A percentile compares a stretch with the other conserved stretches of the same genome.
Evolutionary conservation across 2,113 vertebrate species (phyloP).

Genomic region (Suncus etruscus): DNA sequence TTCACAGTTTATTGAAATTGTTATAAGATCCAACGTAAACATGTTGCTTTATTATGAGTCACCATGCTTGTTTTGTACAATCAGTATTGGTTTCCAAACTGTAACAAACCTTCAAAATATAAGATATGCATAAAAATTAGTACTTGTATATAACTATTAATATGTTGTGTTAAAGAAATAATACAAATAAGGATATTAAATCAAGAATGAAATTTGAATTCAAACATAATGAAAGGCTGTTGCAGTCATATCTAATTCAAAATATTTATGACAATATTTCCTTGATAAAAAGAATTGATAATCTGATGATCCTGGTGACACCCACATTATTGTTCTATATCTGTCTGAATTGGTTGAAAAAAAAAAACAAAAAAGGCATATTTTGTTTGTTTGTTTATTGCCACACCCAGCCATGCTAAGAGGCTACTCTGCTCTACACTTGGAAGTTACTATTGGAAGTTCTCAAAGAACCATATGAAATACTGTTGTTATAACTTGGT

Average conservation of each 20-base stretch:
- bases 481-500: too few species aligned
- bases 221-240: neutral
- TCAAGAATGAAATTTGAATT: constrained; percentile 28
- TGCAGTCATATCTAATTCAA: neutral
- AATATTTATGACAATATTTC: neutral
- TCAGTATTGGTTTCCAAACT: neutral
- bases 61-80: constrained; percentile 26
- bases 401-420: too few species aligned
- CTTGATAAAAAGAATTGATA: neutral
- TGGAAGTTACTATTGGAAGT: too few species aligned
- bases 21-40: neutral
- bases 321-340: too few species aligned
- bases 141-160: neutral
- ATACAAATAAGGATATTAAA: neutral
- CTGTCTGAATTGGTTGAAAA: too few species aligned
- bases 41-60: constrained; percentile 2
- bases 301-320: neutral
- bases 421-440: too few species aligned
- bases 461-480: too few species aligned
- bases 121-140: neutral
- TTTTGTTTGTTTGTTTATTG: too few species aligned
- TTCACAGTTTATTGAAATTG: neutral
- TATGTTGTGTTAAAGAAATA: neutral
- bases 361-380: too few species aligned
- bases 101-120: neutral